Evolutionary conservation across 2,113 vertebrate genomes (phyloP), one percentile per base, ranked within the genome.

Genomic region (Stegastes partitus): DNA sequence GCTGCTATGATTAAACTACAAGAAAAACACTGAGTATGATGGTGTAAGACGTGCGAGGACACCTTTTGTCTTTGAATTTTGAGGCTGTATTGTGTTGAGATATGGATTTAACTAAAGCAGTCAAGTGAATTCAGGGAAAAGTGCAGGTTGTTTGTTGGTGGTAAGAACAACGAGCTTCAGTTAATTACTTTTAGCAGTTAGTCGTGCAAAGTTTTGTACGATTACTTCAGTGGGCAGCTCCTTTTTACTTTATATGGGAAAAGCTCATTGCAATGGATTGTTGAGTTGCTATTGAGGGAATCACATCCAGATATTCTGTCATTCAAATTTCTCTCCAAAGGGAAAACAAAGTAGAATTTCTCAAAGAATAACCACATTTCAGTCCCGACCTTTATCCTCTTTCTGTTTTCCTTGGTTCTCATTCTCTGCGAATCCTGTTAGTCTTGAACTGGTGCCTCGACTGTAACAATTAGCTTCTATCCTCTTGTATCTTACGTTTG

Each of bases 361-460:
- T 37, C 49, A 34, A 18, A 72, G 23, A 39, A 31, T 11, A 44
- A 58, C 34, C 56, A 34, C 4, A 11, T 73, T 69, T 56, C 14
- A 49, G 18, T 19, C 25, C 12, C 14, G 39, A 19, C 18, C 25
- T 54, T 50, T 7, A 55, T 55, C 26, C 18, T 76, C 19, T 39
- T 16, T 82, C 26, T 71, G 15, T 47, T 18, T 25, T 42, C 14
- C 3, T 51, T 53, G 21, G 75, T 62, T 63, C 16, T 28, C 50
- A 50, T 64, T 18, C 50, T 64, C 42, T 42, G 3, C 45, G 37
- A 74, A 69, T 77, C 37, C 37, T 31, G 47, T 77, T 77, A 37
- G 28, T 54, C 56, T 68, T 74, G 39, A 42, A 42, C 39, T 42
- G 11, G 6, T 42, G 39, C 39, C 39, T 42, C 39, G 3, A 2